Evolutionary conservation across 2,888 invertebrate species (phyloP), one percentile per base, ranked within the genome.

Genomic region (Physocephala rufipes): DNA sequence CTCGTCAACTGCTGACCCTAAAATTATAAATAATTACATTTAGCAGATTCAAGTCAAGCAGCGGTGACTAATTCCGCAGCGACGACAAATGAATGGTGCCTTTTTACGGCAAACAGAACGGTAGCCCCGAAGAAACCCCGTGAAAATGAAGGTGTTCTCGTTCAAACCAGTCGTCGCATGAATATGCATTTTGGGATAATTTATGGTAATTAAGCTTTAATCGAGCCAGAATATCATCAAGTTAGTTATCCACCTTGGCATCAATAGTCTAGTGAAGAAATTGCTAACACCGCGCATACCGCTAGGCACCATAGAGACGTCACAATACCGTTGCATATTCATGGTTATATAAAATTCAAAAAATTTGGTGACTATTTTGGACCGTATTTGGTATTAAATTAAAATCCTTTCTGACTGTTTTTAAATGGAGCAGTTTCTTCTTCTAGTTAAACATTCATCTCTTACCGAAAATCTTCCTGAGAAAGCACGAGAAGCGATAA

Each of bases 111-210:
- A 24, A 43, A 16, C 19, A 36, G 36, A 4, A 9, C 4, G 9
- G 36, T 4, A 7, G 9, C 5, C 36, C 36, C 5, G 9, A 9
- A 36, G 9, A 9, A 36, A 36, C 5, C 36, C 36, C 5, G 36
- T 36, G 36, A 36, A 36, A 36, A 9, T 36, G 36, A 71, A 67
- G 71, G 67, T 9, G 36, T 36, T 9, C 36, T 4, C 9, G 36
- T 36, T 9, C 4, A 36, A 36, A 7, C 36, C 36, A 36, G 36
- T 15, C 64, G 26, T 67, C 75, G 76, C 80, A 85, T 85, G 84
- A 86, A 85, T 86, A 85, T 85, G 83, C 85, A 84, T 83, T 82
- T 68, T 80, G 84, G 85, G 84, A 86, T 86, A 86, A 86, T 86
- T 85, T 86, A 86, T 86, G 85, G 78, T 84, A 86, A 86, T 85